Evolutionary conservation across 2,888 invertebrate species (phyloP).

Genomic region (Parapristionchus giblindavisi): DNA sequence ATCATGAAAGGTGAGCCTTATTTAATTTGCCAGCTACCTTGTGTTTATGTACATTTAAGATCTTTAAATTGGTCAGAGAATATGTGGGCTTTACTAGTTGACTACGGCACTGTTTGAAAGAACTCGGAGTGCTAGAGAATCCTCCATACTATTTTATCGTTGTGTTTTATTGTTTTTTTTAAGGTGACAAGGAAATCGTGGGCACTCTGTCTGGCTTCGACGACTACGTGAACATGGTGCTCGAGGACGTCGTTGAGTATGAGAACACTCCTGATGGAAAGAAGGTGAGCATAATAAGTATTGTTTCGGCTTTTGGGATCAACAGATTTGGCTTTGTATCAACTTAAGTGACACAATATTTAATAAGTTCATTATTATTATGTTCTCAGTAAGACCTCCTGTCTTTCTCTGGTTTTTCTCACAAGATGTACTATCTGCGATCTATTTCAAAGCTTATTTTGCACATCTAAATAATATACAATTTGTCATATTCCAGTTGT

Average conservation of each 20-base stretch:
- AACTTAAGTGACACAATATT: no score
- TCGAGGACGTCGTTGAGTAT: conserved; percentile 72
- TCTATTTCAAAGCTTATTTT: no score
- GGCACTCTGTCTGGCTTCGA: conserved; percentile 84
- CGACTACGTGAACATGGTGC: conserved; percentile 68
- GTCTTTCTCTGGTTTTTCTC: no score
- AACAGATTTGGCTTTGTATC: no score
- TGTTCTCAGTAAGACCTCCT: no score
- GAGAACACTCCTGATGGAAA: conserved; percentile 79
- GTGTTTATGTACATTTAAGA: no score
- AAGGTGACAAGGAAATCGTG: conserved; percentile 92
- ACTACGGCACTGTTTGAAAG: not conserved
- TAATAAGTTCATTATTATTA: no score
- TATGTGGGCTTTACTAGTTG: not conserved
- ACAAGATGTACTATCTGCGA: no score
- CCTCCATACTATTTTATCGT: not conserved
- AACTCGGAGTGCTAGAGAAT: not conserved
- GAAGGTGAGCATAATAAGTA: conserved; percentile 29
- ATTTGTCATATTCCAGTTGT: no score
- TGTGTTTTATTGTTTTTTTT: conserved; percentile 26
- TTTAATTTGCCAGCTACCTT: no score
- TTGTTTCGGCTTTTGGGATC: no score
- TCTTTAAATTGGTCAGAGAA: not conserved
- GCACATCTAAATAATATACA: no score
- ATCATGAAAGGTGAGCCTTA: conserved; percentile 88